Percentiles rank a stretch among this genome's conserved stretches.
These are phyloP conservation scores for Drosophila nigricruria DNA, from an alignment of 2,888 invertebrate species.

Conservation along the genomic window DNA sequence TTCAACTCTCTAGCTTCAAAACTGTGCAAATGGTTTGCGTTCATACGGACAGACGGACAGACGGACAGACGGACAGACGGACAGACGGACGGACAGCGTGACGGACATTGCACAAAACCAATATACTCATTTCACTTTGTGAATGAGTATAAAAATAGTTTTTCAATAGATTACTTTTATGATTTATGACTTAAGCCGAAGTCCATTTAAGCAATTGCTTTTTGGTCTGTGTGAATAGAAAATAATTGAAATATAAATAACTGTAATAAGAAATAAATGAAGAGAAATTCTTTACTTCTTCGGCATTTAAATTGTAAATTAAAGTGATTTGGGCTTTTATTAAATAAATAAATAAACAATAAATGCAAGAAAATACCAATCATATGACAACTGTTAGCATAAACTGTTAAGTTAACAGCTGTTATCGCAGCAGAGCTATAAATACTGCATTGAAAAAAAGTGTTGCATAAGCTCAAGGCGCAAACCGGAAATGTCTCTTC, in stretches of 20 bases:
- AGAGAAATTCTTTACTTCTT: neutral
- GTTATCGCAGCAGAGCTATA: neutral
- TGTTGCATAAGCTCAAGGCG: conserved; percentile 38
- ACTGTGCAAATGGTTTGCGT: too few relatives aligned
- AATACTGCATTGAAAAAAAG: conserved; percentile 10
- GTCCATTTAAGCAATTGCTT: neutral
- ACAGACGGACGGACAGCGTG: too few relatives aligned
- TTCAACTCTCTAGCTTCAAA: too few relatives aligned
- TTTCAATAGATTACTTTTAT: conserved; percentile 27
- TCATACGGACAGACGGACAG: too few relatives aligned
- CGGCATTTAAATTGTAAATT: neutral
- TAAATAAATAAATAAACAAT: neutral
- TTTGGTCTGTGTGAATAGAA: neutral
- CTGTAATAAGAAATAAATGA: neutral
- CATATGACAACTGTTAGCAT: neutral
- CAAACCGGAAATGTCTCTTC: neutral
- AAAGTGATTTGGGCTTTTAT: too few relatives aligned
- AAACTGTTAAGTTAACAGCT: conserved; percentile 5
- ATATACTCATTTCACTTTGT: too few relatives aligned
- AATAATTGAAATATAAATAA: neutral
- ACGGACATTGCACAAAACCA: too few relatives aligned
- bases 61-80: too few relatives aligned
- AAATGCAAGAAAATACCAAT: neutral
- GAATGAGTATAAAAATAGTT: conserved; percentile 13
- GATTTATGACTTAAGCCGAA: conserved; percentile 4